Evolutionary conservation across 1,140 invertebrate genomes (phyloP).

Genomic region (Ooceraea biroi): DNA sequence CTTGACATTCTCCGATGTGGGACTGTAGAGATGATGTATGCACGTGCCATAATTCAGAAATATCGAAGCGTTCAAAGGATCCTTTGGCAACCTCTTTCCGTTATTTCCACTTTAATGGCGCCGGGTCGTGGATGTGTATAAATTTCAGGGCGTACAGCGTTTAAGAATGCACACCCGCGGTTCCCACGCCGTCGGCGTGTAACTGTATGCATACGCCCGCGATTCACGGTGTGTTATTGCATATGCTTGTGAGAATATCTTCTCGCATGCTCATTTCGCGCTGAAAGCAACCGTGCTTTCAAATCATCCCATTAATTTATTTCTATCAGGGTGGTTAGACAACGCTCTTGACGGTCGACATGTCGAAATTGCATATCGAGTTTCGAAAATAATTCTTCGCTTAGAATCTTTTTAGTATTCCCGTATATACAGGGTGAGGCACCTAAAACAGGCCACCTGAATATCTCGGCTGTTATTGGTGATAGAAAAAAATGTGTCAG

Average conservation of each 20-base stretch:
- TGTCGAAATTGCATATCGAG: not conserved
- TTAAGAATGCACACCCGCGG: constrained; percentile 47
- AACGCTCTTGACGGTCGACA: not conserved
- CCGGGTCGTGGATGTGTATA: constrained; percentile 41
- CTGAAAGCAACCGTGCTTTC: constrained; percentile 29
- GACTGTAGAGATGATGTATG: constrained; percentile 22
- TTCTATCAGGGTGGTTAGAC: not conserved
- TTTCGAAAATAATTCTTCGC: not conserved
- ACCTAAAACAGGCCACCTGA: not conserved
- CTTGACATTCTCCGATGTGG: constrained; percentile 23
- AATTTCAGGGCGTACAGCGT: constrained; percentile 50
- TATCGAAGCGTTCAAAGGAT: constrained; percentile 44
- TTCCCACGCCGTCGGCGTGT: constrained; percentile 49
- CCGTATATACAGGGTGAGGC: too few relatives aligned
- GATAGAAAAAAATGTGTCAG: too few relatives aligned
- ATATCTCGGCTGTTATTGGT: too few relatives aligned
- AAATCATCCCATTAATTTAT: constrained; percentile 23
- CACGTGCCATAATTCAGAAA: constrained; percentile 33
- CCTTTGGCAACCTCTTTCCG: constrained; percentile 50
- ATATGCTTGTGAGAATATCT: constrained; percentile 53
- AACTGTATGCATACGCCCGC: constrained; percentile 54
- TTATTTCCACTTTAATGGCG: constrained; percentile 57
- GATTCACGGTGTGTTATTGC: constrained; percentile 45
- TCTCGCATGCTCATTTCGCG: constrained; percentile 44
- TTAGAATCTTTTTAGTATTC: not conserved